Evolutionary conservation across 2,888 invertebrate genomes (phyloP).

Genomic region (Andrena minutula): DNA sequence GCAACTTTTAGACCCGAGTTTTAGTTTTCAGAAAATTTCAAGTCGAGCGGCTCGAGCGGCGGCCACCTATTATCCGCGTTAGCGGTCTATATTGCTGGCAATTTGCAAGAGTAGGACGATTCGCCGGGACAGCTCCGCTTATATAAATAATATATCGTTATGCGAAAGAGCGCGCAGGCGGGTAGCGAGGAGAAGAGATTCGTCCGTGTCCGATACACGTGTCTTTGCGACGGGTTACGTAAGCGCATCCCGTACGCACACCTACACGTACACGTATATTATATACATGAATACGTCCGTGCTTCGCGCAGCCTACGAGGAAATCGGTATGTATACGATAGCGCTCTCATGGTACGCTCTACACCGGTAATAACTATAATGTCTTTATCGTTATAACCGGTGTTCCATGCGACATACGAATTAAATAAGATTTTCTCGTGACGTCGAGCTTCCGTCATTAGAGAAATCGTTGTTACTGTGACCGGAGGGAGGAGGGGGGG

Average conservation of each 20-base stretch:
- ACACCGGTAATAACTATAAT: conserved; percentile 39
- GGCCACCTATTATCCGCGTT: conserved; percentile 52
- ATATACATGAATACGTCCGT: conserved; percentile 9
- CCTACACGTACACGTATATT: not conserved
- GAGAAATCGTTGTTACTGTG: conserved; percentile 17
- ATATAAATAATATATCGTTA: conserved; percentile 76
- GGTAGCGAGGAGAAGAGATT: conserved; percentile 29
- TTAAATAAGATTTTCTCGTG: conserved; percentile 48
- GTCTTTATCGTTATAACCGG: conserved; percentile 56
- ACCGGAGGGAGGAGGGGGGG: too few relatives aligned
- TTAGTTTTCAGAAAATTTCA: conserved; percentile 12
- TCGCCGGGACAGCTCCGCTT: conserved; percentile 69
- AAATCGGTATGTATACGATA: conserved; percentile 63
- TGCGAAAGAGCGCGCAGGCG: conserved; percentile 63
- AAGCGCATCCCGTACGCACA: conserved; percentile 54
- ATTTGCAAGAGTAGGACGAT: conserved; percentile 70
- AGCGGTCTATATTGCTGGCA: conserved; percentile 60
- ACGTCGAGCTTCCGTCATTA: conserved; percentile 41
- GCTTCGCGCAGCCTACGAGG: conserved; percentile 17
- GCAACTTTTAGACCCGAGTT: too few relatives aligned
- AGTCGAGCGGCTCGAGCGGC: conserved; percentile 17
- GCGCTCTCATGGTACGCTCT: conserved; percentile 43
- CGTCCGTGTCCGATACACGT: conserved; percentile 64
- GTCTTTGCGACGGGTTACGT: conserved; percentile 67
- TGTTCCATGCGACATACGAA: conserved; percentile 50